These are phyloP conservation scores for Brachypalpus laphriformis DNA, from an alignment of 2,888 invertebrate species.

Conservation along the genomic window DNA sequence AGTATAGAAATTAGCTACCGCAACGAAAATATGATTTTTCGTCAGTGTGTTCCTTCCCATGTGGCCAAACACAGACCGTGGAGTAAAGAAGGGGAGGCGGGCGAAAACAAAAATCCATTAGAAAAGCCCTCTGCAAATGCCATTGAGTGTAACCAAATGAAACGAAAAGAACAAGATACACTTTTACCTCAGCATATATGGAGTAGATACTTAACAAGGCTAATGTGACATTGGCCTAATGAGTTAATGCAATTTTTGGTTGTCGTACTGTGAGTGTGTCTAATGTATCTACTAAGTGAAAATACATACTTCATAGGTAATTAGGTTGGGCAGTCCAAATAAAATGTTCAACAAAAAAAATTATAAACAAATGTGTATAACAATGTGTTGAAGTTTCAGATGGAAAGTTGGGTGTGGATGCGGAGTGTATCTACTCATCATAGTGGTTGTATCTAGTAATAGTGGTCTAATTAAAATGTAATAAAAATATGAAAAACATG, in stretches of 20 bases:
- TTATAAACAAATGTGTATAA: not conserved
- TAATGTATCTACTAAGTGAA: conserved; percentile 26
- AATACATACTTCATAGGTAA: conserved; percentile 5
- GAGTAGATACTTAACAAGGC: conserved; percentile 28
- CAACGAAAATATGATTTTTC: conserved; percentile 73
- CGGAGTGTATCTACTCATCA: not conserved
- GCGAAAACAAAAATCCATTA: conserved; percentile 59
- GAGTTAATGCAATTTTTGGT: conserved; percentile 67
- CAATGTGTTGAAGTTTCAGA: conserved; percentile 4
- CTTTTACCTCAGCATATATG: conserved; percentile 14
- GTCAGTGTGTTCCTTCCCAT: conserved; percentile 43
- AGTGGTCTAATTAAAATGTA: conserved; percentile 26
- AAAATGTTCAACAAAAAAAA: not conserved
- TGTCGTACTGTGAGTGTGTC: not conserved
- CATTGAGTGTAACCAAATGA: conserved; percentile 42
- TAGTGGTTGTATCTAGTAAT: not conserved
- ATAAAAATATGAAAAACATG: conserved; percentile 34
- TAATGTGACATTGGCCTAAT: conserved; percentile 70
- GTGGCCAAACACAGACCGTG: not conserved
- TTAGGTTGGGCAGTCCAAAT: not conserved
- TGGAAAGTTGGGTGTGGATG: not conserved
- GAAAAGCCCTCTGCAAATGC: conserved; percentile 49
- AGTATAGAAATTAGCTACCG: conserved; percentile 69
- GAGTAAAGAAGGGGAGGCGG: conserved; percentile 3
- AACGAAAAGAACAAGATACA: conserved; percentile 32